Evolutionary conservation across 2,888 invertebrate species (phyloP).

Genomic region (Cephus runcator): DNA sequence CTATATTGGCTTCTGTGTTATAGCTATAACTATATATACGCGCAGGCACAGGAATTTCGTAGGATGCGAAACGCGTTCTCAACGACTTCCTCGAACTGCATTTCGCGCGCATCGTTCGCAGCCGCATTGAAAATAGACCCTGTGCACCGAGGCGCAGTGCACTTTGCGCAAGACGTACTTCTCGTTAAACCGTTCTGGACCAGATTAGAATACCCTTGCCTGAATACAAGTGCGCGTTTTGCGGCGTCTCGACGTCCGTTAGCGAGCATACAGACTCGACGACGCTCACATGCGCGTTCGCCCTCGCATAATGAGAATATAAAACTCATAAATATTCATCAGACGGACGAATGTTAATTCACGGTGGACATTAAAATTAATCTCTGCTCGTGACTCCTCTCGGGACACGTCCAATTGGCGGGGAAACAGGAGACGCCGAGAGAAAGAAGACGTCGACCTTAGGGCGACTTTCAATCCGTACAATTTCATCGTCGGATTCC

Average conservation of each 20-base stretch:
- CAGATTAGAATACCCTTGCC: not conserved
- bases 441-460: not conserved
- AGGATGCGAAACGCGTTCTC: not conserved
- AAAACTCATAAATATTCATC: constrained; percentile 47
- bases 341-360: constrained; percentile 33
- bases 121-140: not conserved
- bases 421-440: not conserved
- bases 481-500: not conserved
- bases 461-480: not conserved
- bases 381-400: constrained; percentile 21
- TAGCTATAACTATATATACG: not conserved
- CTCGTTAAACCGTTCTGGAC: not conserved
- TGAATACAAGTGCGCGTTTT: not conserved
- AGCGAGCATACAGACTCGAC: constrained; percentile 7
- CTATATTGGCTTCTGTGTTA: not conserved
- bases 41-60: not conserved
- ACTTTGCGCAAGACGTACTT: not conserved
- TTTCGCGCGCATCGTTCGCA: not conserved
- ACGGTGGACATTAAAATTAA: constrained; percentile 41
- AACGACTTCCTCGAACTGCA: not conserved
- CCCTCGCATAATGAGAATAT: constrained; percentile 20
- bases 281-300: constrained; percentile 30
- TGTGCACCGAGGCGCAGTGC: not conserved
- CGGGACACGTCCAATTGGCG: not conserved
- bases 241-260: not conserved